Evolutionary conservation across 2,113 vertebrate species (phyloP).

Genomic region (Pteropus alecto): DNA sequence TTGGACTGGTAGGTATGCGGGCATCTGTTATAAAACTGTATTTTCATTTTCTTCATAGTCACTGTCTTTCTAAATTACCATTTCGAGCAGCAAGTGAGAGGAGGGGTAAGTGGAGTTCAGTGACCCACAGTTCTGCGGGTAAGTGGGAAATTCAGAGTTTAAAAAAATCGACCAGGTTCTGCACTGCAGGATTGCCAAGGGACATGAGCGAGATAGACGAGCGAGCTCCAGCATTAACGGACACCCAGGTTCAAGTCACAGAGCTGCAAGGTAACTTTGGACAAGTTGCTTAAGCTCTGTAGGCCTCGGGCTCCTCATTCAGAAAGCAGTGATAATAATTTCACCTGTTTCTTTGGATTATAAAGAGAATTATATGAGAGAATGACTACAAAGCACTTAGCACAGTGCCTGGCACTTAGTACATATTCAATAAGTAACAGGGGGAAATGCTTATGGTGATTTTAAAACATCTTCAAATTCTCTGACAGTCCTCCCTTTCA

Average conservation of each 20-base stretch:
- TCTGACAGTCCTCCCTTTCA: neutral
- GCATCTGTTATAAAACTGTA: neutral
- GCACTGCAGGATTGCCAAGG: neutral
- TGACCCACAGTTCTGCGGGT: neutral
- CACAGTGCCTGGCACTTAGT: neutral
- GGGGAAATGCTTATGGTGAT: neutral
- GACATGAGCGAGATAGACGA: accelerated
- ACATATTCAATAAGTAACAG: neutral
- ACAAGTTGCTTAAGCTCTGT: neutral
- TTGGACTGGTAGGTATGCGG: neutral
- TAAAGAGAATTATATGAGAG: constrained; percentile 31
- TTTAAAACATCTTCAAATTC: neutral
- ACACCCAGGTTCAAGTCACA: neutral
- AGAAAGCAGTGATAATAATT: neutral
- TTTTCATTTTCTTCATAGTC: neutral
- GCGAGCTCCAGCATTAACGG: neutral
- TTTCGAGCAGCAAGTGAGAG: neutral
- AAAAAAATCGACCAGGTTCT: neutral
- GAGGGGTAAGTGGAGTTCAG: neutral
- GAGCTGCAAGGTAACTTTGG: neutral
- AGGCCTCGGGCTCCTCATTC: neutral
- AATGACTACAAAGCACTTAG: constrained; percentile 45
- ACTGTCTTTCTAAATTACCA: neutral
- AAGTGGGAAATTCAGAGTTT: neutral
- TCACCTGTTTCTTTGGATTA: neutral